Evolutionary conservation across 2,797 vertebrate genomes (phyloP).

Genomic region (Paguma larvata): DNA sequence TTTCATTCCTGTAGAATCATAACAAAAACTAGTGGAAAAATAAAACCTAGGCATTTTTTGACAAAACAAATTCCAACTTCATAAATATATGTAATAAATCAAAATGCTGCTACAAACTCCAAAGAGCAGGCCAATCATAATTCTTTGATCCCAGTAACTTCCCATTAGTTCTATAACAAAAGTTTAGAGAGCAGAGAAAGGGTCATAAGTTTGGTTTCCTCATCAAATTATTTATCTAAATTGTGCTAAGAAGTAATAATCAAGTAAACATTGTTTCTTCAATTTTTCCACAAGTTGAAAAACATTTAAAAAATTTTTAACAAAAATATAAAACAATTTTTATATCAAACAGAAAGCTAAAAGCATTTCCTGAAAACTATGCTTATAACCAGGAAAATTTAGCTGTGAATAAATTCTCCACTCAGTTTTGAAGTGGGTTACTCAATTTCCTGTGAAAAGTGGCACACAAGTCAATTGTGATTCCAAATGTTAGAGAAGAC

Average conservation of each 20-base stretch:
- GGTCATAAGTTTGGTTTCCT: background rate
- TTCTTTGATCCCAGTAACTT: background rate
- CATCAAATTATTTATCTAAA: slow-evolving; percentile 43
- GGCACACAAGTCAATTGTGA: background rate
- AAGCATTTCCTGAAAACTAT: slow-evolving; percentile 31
- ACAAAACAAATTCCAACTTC: slow-evolving; percentile 51
- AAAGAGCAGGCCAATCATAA: slow-evolving; percentile 15
- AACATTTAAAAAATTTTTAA: background rate
- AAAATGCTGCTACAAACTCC: slow-evolving; percentile 9
- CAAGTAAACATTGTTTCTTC: slow-evolving; percentile 49
- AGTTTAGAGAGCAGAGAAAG: slow-evolving; percentile 27
- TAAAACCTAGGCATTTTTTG: background rate
- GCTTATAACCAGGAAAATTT: slow-evolving; percentile 34
- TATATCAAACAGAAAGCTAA: slow-evolving; percentile 38
- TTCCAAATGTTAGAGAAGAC: background rate
- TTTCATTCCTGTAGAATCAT: slow-evolving; percentile 31
- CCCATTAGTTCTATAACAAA: background rate
- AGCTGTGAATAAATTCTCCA: slow-evolving; percentile 9
- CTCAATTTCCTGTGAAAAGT: slow-evolving; percentile 18
- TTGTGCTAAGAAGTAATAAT: slow-evolving; percentile 36
- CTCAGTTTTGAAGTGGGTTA: background rate
- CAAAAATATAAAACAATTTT: slow-evolving; percentile 36
- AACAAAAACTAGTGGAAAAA: slow-evolving; percentile 60
- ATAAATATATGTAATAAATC: slow-evolving; percentile 46
- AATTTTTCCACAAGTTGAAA: slow-evolving; percentile 60